Evolutionary conservation across 2,113 vertebrate genomes (phyloP), one percentile per base, ranked within the genome.

Genomic region (Lathamus discolor): DNA sequence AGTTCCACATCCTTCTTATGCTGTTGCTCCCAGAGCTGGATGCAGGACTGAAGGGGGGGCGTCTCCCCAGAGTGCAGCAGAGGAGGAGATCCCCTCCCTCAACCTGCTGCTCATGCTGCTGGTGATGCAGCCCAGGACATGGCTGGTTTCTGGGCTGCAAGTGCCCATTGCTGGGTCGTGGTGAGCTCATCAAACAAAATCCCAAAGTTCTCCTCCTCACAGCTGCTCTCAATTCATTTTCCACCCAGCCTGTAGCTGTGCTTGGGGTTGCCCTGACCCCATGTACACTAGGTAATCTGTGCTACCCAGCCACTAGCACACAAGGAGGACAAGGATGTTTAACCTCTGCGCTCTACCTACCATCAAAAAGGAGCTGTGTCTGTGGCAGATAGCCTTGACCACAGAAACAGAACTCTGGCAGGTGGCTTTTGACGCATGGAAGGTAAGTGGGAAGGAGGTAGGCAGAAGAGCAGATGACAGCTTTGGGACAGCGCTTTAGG

Each of bases 401-500:
- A 7, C 22, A 59, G 79, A 33, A 2, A 18, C 16, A 37, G 49
- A 82, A 70, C 73, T 83, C 80, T 22, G 48, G 75, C 79, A 90
- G 83, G 93, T 80, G 83, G 80, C 57, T 95, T 49, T 43, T 92
- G 73, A 69, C 5, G 6, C 59, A 17, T 2, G 37, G 80, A 77
- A 95, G 86, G 79, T 48, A 73, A 51, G 27, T 7, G 41, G 82
- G 91, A 86, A 93, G 68, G 61, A 92, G 76, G 64, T 12, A 70
- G 37, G 81, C 81, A 92, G 84, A 74, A 76, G 52, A 94, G 90
- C 74, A 87, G 91, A 69, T 87, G 89, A 94, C 82, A 97, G 95
- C 94, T 92, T 91, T 87, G 93, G 93, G 95, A 95, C 84, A 77
- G 86, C 74, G 66, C 37, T 2, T 3, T n/a, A 78, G 83, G 51